A percentile compares a stretch with the other conserved stretches of the same genome.
phyloP scores from a whole-genome alignment of 2,888 invertebrate species.

The Mesorhabditis belari region DNA sequence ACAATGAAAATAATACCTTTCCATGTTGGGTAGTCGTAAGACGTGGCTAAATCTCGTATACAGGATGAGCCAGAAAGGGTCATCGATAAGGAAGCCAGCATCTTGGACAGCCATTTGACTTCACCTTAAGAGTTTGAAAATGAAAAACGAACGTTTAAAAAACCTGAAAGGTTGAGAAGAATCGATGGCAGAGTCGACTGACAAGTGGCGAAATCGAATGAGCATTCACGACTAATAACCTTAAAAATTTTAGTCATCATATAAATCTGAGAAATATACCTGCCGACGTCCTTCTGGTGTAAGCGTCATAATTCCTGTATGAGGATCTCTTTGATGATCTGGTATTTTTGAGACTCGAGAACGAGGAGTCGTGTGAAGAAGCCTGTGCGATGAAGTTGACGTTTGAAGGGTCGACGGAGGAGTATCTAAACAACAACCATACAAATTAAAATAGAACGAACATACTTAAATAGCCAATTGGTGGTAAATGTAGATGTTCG shows the following conservation, averaged over 20 bases:
- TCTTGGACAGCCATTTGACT: neutral
- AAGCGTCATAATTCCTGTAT: conserved; percentile 18
- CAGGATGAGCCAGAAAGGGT: neutral
- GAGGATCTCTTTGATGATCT: conserved; percentile 19
- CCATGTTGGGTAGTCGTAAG: neutral
- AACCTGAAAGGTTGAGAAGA: neutral
- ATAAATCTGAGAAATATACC: conserved; percentile 6
- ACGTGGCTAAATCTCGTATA: neutral
- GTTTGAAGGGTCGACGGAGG: no score
- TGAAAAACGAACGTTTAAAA: neutral
- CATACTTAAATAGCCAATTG: neutral
- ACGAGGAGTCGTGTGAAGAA: neutral
- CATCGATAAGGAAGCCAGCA: neutral
- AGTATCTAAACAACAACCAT: no score
- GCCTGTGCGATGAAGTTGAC: neutral
- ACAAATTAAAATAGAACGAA: no score
- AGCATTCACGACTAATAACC: neutral
- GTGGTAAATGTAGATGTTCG: neutral
- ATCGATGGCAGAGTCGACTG: neutral
- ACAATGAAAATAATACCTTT: neutral
- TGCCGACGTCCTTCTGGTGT: conserved; percentile 21
- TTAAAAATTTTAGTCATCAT: neutral
- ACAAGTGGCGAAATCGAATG: neutral
- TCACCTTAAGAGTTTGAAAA: neutral
- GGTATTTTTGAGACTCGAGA: conserved; percentile 11